Evolutionary conservation across 2,888 invertebrate species (phyloP).

Genomic region (Tubulanus polymorphus): DNA sequence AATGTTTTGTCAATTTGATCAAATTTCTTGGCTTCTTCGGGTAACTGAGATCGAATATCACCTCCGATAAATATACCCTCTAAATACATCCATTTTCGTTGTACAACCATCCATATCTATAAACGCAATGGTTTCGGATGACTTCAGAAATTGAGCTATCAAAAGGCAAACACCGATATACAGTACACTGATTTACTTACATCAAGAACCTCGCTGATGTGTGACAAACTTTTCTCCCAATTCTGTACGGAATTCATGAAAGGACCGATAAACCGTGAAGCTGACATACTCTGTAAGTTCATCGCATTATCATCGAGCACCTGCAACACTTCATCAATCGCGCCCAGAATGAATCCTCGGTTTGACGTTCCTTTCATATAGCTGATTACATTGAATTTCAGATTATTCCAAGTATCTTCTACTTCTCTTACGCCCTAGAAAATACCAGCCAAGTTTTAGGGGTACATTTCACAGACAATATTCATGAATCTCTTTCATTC

Average conservation of each 20-base stretch:
- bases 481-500: background rate
- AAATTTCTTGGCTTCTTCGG: constrained; percentile 85
- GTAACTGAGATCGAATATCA: constrained; percentile 79
- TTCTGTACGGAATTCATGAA: constrained; percentile 77
- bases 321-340: constrained; percentile 77
- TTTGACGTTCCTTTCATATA: constrained; percentile 65
- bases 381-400: constrained; percentile 53
- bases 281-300: constrained; percentile 80
- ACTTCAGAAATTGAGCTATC: background rate
- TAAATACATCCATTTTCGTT: constrained; percentile 85
- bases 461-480: background rate
- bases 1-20: constrained; percentile 81
- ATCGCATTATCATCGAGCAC: constrained; percentile 84
- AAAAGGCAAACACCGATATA: background rate
- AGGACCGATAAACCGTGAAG: constrained; percentile 74
- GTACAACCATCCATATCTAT: constrained; percentile 73
- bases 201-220: constrained; percentile 80
- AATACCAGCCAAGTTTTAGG: background rate
- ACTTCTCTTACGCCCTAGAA: constrained; percentile 71
- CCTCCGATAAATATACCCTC: constrained; percentile 89
- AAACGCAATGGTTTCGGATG: background rate
- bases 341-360: constrained; percentile 74
- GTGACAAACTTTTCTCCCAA: constrained; percentile 77
- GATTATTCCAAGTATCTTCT: constrained; percentile 60
- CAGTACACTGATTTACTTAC: constrained; percentile 45